phyloP scores from a whole-genome alignment of 2,797 vertebrate genomes.

The Cryptoblepharus egeriae region DNA sequence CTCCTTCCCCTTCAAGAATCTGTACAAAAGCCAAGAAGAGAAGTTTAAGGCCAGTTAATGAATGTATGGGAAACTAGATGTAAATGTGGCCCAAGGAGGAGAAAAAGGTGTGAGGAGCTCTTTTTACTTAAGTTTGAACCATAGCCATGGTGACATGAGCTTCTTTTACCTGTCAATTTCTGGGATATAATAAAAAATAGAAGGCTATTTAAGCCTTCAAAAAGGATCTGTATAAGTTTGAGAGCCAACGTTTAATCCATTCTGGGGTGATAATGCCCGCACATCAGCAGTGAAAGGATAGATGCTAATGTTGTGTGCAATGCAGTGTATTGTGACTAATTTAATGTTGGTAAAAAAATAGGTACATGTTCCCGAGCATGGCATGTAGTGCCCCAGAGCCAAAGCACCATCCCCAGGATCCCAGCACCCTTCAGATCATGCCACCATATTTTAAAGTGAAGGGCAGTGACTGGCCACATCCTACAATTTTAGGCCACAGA shows the following conservation, averaged over 20 bases:
- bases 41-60: constrained; percentile 30
- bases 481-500: neutral
- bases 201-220: constrained; percentile 2
- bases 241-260: neutral
- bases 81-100: neutral
- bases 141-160: neutral
- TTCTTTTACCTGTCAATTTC: constrained; percentile 17
- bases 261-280: neutral
- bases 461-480: neutral
- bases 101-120: neutral
- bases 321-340: neutral
- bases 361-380: neutral
- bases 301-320: constrained; percentile 11
- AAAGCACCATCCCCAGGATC: neutral
- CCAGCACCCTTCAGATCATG: neutral
- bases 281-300: neutral
- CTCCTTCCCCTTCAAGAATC: constrained; percentile 6
- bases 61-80: neutral
- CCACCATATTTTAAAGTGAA: constrained; percentile 22
- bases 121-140: neutral
- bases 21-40: constrained; percentile 25
- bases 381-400: neutral
- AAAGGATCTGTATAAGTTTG: constrained; percentile 5
- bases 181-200: constrained; percentile 20
- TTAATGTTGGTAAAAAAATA: neutral